phyloP scores from a whole-genome alignment of 2,888 invertebrate genomes.

The Parthenolecanium corni region DNA sequence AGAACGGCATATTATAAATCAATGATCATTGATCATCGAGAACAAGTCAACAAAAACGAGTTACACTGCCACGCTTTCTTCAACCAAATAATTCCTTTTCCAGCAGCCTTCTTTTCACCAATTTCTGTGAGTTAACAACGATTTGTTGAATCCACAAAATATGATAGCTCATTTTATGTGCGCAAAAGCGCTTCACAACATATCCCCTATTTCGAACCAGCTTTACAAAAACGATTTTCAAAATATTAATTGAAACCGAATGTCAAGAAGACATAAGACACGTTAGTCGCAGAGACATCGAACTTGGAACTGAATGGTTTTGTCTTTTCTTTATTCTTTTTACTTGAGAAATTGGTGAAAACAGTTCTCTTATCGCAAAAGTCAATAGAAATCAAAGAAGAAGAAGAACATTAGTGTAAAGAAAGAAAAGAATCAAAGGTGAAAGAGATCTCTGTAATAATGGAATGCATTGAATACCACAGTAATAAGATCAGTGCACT shows the following conservation, averaged over 20 bases:
- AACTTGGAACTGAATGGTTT: neutral
- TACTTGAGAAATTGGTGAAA: neutral
- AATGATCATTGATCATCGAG: too few relatives aligned
- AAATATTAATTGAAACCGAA: too few relatives aligned
- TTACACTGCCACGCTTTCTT: too few relatives aligned
- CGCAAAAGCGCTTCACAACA: constrained; percentile 30
- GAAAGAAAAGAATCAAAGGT: too few relatives aligned
- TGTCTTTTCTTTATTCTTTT: neutral
- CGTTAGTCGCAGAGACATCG: neutral
- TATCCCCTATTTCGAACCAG: constrained; percentile 12
- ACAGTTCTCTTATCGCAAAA: neutral
- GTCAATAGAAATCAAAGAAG: too few relatives aligned
- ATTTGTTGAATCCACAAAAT: constrained; percentile 89
- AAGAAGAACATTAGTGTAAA: too few relatives aligned
- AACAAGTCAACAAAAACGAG: too few relatives aligned
- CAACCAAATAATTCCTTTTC: too few relatives aligned
- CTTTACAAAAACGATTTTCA: constrained; percentile 15
- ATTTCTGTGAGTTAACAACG: constrained; percentile 82
- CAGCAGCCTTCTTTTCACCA: constrained; percentile 87
- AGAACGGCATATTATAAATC: too few relatives aligned
- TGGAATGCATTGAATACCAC: too few relatives aligned
- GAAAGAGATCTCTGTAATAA: too few relatives aligned
- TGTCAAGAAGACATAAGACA: constrained; percentile 1
- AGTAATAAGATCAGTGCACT: too few relatives aligned
- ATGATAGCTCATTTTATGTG: constrained; percentile 46